Evolutionary conservation across 2,888 invertebrate species (phyloP), one percentile per base, ranked within the genome.

Genomic region (Drosophila ezoana): DNA sequence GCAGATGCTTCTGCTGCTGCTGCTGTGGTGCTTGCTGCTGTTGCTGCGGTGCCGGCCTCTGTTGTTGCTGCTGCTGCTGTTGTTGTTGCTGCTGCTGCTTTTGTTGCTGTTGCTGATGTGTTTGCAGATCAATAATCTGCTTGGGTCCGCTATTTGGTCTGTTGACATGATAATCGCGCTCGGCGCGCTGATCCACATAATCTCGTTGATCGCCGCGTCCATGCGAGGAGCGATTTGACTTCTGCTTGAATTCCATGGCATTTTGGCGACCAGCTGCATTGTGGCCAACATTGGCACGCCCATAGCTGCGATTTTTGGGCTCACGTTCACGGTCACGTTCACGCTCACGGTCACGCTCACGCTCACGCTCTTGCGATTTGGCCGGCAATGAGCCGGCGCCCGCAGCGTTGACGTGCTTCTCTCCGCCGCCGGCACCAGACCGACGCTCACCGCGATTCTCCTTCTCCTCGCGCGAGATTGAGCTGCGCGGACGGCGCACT

Each of bases 171-270:
- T 74, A 73, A 13, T 76, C 76, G 1, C 82, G 72, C 2, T 80
- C 80, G 2, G 48, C 47, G 1, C 83, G 63, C 23, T 60, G 72
- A 4, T 84, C 78, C 3, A 9, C 64, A 35, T 69, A 73, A 13
- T 79, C 72, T 1, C 77, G 67, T 20, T 81, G 73, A 4, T 75
- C 79, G 16, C 48, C 41, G 8, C 54, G 74, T 3, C 63, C 40
- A 3, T 73, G 70, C 3, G 62, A 23, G 1, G 60, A 51, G 0
- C 87, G 80, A 37, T 65, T 79, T 8, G 62, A 63, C 53, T 91
- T 91, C 51, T 89, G 91, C 57, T 92, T 92, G 56, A 92, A 92
- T 60, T 92, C 92, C 84, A 92, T 90, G 56, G 90, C 86, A 51
- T 90, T 83, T 57, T 91, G 91, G 0, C 89, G 84, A 3, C 43